Evolutionary conservation across 2,113 vertebrate species (phyloP).

Genomic region (Apistogramma diplotaenia): DNA sequence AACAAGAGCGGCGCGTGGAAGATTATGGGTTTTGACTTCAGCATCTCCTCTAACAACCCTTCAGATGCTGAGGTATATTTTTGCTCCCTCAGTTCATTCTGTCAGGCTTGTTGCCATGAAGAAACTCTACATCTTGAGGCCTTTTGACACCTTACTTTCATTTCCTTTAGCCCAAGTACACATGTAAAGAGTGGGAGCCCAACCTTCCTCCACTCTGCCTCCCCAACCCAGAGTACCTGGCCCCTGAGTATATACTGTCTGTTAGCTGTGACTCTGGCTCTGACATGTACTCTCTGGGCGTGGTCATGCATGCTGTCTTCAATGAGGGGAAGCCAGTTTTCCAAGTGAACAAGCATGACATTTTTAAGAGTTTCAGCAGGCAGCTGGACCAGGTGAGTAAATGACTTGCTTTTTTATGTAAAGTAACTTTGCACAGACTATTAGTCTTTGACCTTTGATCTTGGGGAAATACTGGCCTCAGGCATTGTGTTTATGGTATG

Average conservation of each 20-base stretch:
- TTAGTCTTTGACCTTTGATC: not conserved
- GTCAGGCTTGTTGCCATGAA: not conserved
- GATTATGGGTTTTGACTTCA: slow-evolving; percentile 99
- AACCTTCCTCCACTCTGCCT: slow-evolving; percentile 94
- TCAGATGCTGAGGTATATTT: slow-evolving; percentile 87
- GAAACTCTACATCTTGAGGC: not conserved
- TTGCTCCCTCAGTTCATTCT: not conserved
- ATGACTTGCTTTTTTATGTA: not conserved
- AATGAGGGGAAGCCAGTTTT: slow-evolving; percentile 97
- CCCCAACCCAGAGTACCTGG: slow-evolving; percentile 96
- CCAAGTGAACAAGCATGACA: slow-evolving; percentile 96
- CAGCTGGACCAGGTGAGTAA: slow-evolving; percentile 92
- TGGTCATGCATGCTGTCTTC: slow-evolving; percentile 92
- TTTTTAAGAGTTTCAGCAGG: slow-evolving; percentile 98
- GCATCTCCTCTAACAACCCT: slow-evolving; percentile 89
- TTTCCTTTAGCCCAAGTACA: slow-evolving; percentile 83
- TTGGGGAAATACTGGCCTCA: not conserved
- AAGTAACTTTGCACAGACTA: not conserved
- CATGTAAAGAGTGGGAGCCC: slow-evolving; percentile 98
- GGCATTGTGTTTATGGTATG: not conserved
- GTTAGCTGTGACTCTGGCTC: slow-evolving; percentile 97
- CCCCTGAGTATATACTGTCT: slow-evolving; percentile 97
- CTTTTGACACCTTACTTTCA: not conserved
- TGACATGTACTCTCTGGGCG: slow-evolving; percentile 98
- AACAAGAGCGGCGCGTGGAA: slow-evolving; percentile 99